A percentile compares a stretch with the other conserved stretches of the same genome.
Evolutionary conservation across 2,888 invertebrate species (phyloP).

Genomic region (Caenorhabditis macrosperma): DNA sequence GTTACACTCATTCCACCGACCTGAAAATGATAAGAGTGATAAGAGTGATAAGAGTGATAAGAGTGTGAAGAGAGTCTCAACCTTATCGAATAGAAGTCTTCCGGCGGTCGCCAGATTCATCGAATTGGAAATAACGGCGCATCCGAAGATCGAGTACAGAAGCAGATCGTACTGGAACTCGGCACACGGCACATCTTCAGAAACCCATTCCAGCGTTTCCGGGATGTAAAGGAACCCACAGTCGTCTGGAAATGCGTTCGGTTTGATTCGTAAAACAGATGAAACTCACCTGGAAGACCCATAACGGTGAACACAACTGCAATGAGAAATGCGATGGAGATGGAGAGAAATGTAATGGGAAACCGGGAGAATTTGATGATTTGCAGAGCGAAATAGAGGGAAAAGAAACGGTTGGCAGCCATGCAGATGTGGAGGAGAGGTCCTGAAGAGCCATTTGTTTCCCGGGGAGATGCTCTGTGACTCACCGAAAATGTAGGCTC

Average conservation of each 20-base stretch:
- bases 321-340: conserved; percentile 1
- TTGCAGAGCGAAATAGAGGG: conserved; percentile 35
- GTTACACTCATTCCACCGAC: conserved; percentile 41
- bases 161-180: conserved; percentile 28
- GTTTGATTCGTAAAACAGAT: neutral
- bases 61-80: too few species aligned
- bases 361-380: conserved; percentile 13
- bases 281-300: conserved; percentile 26
- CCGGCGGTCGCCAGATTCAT: conserved; percentile 42
- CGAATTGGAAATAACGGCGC: conserved; percentile 34
- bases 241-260: conserved; percentile 12
- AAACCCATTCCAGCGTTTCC: conserved; percentile 31
- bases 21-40: conserved; percentile 9
- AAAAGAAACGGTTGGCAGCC: conserved; percentile 40
- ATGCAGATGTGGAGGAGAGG: conserved; percentile 37
- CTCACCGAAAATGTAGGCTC: conserved; percentile 39
- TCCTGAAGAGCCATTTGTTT: conserved; percentile 16
- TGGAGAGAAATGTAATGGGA: conserved; percentile 24
- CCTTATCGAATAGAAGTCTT: conserved; percentile 36
- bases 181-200: conserved; percentile 37
- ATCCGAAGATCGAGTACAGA: conserved; percentile 37
- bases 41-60: too few species aligned
- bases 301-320: conserved; percentile 37
- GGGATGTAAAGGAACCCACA: conserved; percentile 42
- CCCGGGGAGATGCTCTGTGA: too few species aligned